phyloP scores from a whole-genome alignment of 2,797 vertebrate species.

The Hemibagrus guttatus region DNA sequence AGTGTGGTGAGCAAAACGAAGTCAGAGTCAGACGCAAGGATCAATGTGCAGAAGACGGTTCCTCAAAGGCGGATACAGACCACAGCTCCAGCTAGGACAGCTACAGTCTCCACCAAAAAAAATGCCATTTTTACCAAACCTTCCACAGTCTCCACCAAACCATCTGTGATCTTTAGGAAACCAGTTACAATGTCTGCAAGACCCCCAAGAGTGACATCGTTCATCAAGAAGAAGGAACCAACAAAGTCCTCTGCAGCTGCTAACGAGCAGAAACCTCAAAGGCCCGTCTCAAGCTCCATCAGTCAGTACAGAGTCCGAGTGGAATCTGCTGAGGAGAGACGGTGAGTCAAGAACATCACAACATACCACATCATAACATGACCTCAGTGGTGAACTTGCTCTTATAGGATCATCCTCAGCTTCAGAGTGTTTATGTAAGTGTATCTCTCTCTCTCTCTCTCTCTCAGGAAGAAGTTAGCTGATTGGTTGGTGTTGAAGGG shows the following conservation, averaged over 20 bases:
- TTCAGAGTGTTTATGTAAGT: not conserved
- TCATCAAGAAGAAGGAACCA: conserved; percentile 52
- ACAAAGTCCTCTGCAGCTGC: conserved; percentile 50
- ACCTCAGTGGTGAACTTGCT: no score
- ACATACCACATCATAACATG: no score
- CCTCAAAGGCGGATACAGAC: conserved; percentile 38
- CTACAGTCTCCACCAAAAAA: not conserved
- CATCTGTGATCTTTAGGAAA: conserved; percentile 44
- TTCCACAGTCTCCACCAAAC: not conserved
- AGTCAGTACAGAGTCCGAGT: conserved; percentile 69
- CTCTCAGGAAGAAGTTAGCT: conserved; percentile 71
- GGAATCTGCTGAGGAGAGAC: conserved; percentile 79
- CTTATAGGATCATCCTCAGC: not conserved
- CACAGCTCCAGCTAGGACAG: conserved; percentile 43
- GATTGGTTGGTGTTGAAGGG: conserved; percentile 76
- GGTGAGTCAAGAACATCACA: conserved; percentile 67
- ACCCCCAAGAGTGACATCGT: conserved; percentile 12
- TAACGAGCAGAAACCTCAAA: conserved; percentile 59
- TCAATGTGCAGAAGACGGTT: conserved; percentile 24
- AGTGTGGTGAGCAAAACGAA: conserved; percentile 54
- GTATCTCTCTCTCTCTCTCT: not conserved
- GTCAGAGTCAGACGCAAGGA: conserved; percentile 50
- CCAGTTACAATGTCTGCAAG: conserved; percentile 18
- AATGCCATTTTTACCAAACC: not conserved
- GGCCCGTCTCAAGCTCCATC: conserved; percentile 59